Base-by-base conservation (phyloP, 2,113 vertebrate species). In the Trematocara stigmaticum region DNA sequence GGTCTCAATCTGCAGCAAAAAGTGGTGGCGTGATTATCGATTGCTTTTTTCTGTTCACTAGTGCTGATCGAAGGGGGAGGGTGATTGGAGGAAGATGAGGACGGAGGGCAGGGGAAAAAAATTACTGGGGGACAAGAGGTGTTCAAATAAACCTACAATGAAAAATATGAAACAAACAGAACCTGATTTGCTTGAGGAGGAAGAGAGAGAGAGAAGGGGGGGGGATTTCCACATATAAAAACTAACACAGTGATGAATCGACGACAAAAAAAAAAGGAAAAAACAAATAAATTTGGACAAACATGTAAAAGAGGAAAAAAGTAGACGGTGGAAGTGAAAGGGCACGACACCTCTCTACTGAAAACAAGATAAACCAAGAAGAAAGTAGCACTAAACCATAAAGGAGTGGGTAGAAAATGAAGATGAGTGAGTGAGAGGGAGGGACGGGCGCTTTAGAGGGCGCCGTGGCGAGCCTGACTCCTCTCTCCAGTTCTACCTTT, bases 401-500 rank as follows among this genome's bases (percentile, higher is more conserved):
- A 83, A 93, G 88, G 74, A 87, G 82, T 69, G 76, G 80, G 85
- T 13, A 85, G 81, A 71, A 81, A 89, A 89, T 45, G 56, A 94
- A 90, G 45, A 79, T 82, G 89, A 86, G 87, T 51, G 92, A 35
- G 49, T 80, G 94, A 89, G 91, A 91, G 91, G 93, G 93, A 89
- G 91, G 81, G 69, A 1, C 13, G 88, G 90, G 91, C 88, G 88
- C 84, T 86, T 64, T 64, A 45, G 87, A 87, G 92, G 94, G 95
- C 89, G 91, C 94, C 11, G 90, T 23, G 86, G 90, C 79, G 85
- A 92, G 90, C 93, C 95, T 79, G 89, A 79, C 81, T 93, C 94
- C 94, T 81, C 82, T 90, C 86, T 90, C 93, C 78, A 90, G 92
- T 94, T 98, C 97, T 98, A 97, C 97, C 98, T 98, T 97, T 97